A percentile compares a stretch with the other conserved stretches of the same genome.
Conservation (phyloP, 2,888 invertebrate genomes). For the Cabera pusaria region DNA sequence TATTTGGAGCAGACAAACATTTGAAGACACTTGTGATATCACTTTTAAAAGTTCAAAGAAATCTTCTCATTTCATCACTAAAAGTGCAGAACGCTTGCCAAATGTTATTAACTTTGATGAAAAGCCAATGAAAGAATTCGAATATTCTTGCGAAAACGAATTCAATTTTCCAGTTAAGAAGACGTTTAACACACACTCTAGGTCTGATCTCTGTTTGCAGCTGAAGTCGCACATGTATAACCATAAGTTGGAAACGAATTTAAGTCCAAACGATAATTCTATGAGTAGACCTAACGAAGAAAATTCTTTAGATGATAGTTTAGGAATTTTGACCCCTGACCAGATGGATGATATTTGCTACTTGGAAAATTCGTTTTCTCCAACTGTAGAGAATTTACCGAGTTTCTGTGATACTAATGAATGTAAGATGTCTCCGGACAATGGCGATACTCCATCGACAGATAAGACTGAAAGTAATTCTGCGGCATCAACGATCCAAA, state of each 20-base stretch:
- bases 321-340: constrained; percentile 94
- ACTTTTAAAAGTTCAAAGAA: constrained; percentile 46
- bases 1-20: constrained; percentile 50
- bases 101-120: constrained; percentile 74
- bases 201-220: constrained; percentile 74
- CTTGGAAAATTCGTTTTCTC: constrained; percentile 85
- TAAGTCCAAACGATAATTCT: constrained; percentile 76
- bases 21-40: constrained; percentile 39
- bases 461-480: constrained; percentile 82
- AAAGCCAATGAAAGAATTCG: constrained; percentile 74
- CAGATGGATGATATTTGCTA: constrained; percentile 91
- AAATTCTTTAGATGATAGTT: constrained; percentile 92
- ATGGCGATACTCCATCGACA: constrained; percentile 81
- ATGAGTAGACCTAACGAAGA: constrained; percentile 85
- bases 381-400: constrained; percentile 85
- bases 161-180: constrained; percentile 56
- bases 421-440: constrained; percentile 73
- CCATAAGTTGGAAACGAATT: constrained; percentile 62
- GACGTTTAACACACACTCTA: constrained; percentile 67
- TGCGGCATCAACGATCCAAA: constrained; percentile 78
- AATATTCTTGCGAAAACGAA: constrained; percentile 76
- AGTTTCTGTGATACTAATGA: constrained; percentile 72
- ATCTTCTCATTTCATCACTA: constrained; percentile 47
- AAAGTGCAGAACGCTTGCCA: constrained; percentile 65
- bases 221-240: constrained; percentile 65